Evolutionary conservation across 2,888 invertebrate genomes (phyloP).

Genomic region (Hydroisotoma schaefferi): DNA sequence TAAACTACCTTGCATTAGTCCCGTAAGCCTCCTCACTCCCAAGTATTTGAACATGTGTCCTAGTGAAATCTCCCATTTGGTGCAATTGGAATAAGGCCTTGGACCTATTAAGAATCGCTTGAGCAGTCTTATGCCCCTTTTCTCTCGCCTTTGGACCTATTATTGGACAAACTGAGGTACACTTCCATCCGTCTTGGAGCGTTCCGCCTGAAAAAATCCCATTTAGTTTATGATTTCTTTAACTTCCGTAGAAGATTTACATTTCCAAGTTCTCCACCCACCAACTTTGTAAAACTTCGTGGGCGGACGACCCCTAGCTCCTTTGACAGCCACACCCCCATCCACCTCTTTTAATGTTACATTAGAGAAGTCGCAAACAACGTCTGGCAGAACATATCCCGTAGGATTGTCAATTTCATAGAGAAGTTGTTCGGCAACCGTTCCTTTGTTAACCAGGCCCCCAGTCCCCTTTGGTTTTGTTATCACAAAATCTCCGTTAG

Average conservation of each 20-base stretch:
- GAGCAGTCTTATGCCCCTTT: constrained; percentile 54
- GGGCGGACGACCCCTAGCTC: constrained; percentile 54
- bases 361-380: constrained; percentile 55
- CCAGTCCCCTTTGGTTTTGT: constrained; percentile 56
- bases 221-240: background rate
- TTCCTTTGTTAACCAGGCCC: constrained; percentile 53
- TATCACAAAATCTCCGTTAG: constrained; percentile 52
- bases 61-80: constrained; percentile 52
- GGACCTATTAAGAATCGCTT: constrained; percentile 54
- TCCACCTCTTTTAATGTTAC: constrained; percentile 50
- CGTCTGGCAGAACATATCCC: constrained; percentile 55
- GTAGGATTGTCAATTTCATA: constrained; percentile 56
- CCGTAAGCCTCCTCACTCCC: constrained; percentile 55
- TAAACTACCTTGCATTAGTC: constrained; percentile 48
- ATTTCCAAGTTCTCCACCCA: constrained; percentile 1
- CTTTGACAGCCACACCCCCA: constrained; percentile 52
- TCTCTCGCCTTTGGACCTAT: constrained; percentile 53
- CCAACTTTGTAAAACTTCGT: constrained; percentile 54
- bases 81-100: constrained; percentile 47
- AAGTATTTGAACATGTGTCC: constrained; percentile 53
- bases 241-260: background rate
- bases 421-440: constrained; percentile 55
- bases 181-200: constrained; percentile 54
- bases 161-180: constrained; percentile 53
- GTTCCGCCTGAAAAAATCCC: constrained; percentile 50